Evolutionary conservation across 2,113 vertebrate species (phyloP).

Genomic region (Phoenicopterus ruber): DNA sequence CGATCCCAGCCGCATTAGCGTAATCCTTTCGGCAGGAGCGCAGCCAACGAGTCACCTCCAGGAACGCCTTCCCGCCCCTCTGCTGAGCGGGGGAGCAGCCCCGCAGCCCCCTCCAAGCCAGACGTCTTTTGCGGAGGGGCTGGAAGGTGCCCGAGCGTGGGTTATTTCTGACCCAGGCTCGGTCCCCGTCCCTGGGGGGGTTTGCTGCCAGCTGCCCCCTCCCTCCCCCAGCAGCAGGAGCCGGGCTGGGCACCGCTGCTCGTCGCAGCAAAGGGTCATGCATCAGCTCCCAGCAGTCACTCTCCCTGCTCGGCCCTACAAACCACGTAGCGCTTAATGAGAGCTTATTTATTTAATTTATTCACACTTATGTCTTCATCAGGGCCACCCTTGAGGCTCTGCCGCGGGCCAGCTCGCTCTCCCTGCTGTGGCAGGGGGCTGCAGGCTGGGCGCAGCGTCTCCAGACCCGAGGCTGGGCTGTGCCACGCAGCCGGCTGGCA

Average conservation of each 20-base stretch:
- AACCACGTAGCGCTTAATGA: neutral
- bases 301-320: neutral
- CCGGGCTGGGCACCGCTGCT: rapidly evolving
- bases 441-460: neutral
- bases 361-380: neutral
- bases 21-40: neutral
- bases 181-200: too few species aligned
- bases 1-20: neutral
- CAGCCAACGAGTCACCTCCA: neutral
- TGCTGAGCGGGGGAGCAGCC: neutral
- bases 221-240: neutral
- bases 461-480: neutral
- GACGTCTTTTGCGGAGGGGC: neutral
- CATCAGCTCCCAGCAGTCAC: neutral
- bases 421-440: neutral
- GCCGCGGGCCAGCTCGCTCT: neutral
- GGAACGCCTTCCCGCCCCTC: neutral
- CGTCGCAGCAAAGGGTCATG: neutral
- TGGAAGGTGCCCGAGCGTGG: neutral
- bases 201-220: neutral
- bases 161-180: neutral
- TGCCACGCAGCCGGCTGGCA: rapidly evolving
- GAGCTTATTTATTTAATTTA: neutral
- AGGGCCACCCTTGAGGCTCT: neutral
- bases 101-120: neutral